phyloP scores from a whole-genome alignment of 92 coral and sea anemone species.

The Montipora capitata region DNA sequence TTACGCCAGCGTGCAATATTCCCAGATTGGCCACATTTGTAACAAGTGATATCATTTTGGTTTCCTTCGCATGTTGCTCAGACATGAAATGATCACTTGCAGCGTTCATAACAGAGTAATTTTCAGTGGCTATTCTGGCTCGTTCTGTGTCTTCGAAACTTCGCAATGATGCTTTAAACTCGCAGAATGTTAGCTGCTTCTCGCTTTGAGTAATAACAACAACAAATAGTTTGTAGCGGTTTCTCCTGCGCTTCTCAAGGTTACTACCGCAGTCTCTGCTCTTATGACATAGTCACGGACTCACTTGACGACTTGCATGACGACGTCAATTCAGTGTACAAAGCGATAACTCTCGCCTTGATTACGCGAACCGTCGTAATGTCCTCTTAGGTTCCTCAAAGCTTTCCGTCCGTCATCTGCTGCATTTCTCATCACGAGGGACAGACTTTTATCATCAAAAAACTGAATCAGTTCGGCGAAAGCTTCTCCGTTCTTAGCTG shows the following conservation, averaged over 20 bases:
- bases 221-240: constrained; percentile 50
- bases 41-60: constrained; percentile 13
- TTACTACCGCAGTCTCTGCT: too few species aligned
- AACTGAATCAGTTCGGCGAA: constrained; percentile 50
- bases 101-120: too few species aligned
- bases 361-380: constrained; percentile 41
- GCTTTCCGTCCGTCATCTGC: constrained; percentile 58
- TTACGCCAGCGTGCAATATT: constrained; percentile 42
- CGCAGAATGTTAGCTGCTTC: constrained; percentile 42
- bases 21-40: constrained; percentile 20
- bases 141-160: constrained; percentile 41
- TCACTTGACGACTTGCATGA: constrained; percentile 23
- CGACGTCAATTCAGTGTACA: constrained; percentile 56
- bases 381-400: constrained; percentile 19
- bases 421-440: constrained; percentile 56
- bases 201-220: constrained; percentile 50
- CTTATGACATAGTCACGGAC: constrained; percentile 49
- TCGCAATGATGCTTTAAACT: constrained; percentile 39
- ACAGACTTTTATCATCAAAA: constrained; percentile 46
- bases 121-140: background rate
- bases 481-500: constrained; percentile 52
- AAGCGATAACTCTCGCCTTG: constrained; percentile 54
- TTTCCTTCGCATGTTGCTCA: background rate
- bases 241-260: constrained; percentile 53
- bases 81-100: too few species aligned